Conservation (phyloP, 2,888 invertebrate genomes). For the Napeogenes sylphis region DNA sequence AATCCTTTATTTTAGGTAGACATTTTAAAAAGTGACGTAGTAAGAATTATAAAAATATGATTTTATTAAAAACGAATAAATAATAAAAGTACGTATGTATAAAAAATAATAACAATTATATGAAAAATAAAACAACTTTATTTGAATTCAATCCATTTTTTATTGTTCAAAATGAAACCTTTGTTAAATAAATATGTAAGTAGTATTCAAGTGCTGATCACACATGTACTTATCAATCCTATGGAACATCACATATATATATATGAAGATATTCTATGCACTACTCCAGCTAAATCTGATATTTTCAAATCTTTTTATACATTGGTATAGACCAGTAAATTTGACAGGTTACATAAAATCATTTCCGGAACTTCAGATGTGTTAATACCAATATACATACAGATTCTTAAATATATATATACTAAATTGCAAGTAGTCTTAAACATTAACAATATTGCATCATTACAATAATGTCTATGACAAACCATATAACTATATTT, state of each 20-base stretch:
- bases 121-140: constrained; percentile 2
- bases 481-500: not conserved
- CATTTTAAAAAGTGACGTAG: not conserved
- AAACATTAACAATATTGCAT: not conserved
- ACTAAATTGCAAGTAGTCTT: too few relatives aligned
- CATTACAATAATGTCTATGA: not conserved
- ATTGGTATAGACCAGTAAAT: too few relatives aligned
- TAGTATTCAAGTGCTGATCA: not conserved
- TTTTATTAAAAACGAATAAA: not conserved
- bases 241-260: not conserved
- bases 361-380: too few relatives aligned
- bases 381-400: too few relatives aligned
- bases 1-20: not conserved
- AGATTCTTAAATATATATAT: too few relatives aligned
- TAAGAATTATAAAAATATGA: not conserved
- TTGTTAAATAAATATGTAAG: constrained; percentile 29
- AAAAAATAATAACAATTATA: not conserved
- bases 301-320: too few relatives aligned
- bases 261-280: not conserved
- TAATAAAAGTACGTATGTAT: not conserved
- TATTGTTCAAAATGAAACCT: constrained; percentile 29
- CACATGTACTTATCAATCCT: not conserved
- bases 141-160: constrained; percentile 13
- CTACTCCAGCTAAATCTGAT: too few relatives aligned
- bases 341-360: too few relatives aligned